Conservation (phyloP, 1,140 invertebrate genomes). For the Camponotus vicinus region DNA sequence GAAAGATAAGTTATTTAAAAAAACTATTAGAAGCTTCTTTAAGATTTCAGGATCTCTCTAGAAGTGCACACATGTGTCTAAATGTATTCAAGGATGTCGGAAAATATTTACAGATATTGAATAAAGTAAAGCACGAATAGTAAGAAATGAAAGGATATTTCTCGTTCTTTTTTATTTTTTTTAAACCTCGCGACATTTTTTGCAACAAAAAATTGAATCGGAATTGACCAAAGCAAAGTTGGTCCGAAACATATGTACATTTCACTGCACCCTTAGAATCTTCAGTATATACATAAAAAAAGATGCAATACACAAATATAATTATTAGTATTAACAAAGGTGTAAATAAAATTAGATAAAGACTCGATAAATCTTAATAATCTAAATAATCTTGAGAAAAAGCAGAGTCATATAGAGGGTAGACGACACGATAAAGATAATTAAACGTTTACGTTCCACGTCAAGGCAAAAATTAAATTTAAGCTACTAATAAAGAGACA, state of each 20-base stretch:
- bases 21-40: neutral
- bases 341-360: slow-evolving; percentile 14
- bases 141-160: neutral
- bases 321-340: neutral
- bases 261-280: neutral
- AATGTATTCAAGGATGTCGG: neutral
- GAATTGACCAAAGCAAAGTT: neutral
- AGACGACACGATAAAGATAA: slow-evolving; percentile 29
- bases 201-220: neutral
- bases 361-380: too few species aligned
- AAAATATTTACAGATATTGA: neutral
- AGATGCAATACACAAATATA: neutral
- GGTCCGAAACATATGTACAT: neutral
- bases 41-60: neutral
- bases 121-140: neutral
- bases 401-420: neutral
- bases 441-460: slow-evolving; percentile 48
- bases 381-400: neutral
- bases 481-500: slow-evolving; percentile 25
- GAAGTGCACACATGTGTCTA: neutral
- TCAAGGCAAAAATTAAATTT: slow-evolving; percentile 45
- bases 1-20: neutral
- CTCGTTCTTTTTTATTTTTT: neutral
- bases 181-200: neutral
- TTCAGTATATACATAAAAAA: neutral